Evolutionary conservation across 2,113 vertebrate genomes (phyloP).

Genomic region (Zosterops borbonicus): DNA sequence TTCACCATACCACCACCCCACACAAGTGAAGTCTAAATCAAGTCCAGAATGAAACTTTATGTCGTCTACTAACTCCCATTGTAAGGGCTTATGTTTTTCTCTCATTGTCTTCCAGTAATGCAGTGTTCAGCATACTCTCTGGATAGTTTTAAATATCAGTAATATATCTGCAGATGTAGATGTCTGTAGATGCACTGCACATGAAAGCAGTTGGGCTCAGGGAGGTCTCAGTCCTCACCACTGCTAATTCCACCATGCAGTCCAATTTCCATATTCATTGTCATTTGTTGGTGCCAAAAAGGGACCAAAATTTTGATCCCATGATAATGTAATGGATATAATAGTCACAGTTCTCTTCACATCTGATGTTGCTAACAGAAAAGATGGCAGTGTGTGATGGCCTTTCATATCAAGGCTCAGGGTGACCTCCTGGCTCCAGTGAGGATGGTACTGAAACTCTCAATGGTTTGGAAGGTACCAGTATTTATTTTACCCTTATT

Average conservation of each 20-base stretch:
- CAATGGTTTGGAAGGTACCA: not conserved
- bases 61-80: not conserved
- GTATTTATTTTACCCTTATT: not conserved
- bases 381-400: not conserved
- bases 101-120: not conserved
- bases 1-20: not conserved
- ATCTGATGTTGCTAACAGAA: not conserved
- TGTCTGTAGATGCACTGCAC: not conserved
- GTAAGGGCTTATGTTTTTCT: not conserved
- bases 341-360: not conserved
- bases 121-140: not conserved
- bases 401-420: not conserved
- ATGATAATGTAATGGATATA: not conserved
- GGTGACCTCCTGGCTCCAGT: not conserved
- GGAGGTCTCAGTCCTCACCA: not conserved
- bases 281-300: not conserved
- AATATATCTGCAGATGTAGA: not conserved
- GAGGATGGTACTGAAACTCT: not conserved
- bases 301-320: not conserved
- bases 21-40: not conserved
- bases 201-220: not conserved
- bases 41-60: not conserved
- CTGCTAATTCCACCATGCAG: not conserved
- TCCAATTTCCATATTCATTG: not conserved
- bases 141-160: not conserved